Percentiles rank a stretch among this genome's conserved stretches.
These are phyloP conservation scores for Eidolon dupreanum DNA, from an alignment of 2,797 vertebrate species.

Conservation along the genomic window DNA sequence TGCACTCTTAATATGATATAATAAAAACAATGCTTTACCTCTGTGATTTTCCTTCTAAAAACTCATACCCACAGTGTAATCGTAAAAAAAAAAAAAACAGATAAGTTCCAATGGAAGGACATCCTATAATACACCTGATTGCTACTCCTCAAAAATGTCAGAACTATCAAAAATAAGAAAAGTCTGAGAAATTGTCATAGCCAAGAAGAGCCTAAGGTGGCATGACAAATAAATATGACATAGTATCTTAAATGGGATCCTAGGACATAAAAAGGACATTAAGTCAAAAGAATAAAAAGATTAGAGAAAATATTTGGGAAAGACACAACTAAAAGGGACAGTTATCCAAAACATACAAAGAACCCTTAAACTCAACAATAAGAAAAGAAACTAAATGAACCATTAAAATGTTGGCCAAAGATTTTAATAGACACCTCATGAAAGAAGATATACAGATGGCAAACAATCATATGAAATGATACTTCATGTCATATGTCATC, in stretches of 20 bases:
- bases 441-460: background rate
- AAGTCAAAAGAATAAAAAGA: background rate
- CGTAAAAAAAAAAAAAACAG: background rate
- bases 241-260: background rate
- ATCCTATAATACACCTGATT: background rate
- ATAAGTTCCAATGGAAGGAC: background rate
- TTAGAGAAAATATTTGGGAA: background rate
- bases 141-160: background rate
- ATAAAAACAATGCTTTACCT: background rate
- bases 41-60: background rate
- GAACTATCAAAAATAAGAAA: background rate
- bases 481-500: background rate
- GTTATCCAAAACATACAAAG: background rate
- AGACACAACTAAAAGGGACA: background rate
- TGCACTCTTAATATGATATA: background rate
- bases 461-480: background rate
- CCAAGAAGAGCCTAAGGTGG: background rate
- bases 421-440: background rate
- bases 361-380: background rate
- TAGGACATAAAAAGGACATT: background rate
- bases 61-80: background rate
- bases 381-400: background rate
- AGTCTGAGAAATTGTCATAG: background rate
- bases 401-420: background rate
- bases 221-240: background rate